Evolutionary conservation across 2,797 vertebrate genomes (phyloP).

Genomic region (Eulemur albifrons): DNA sequence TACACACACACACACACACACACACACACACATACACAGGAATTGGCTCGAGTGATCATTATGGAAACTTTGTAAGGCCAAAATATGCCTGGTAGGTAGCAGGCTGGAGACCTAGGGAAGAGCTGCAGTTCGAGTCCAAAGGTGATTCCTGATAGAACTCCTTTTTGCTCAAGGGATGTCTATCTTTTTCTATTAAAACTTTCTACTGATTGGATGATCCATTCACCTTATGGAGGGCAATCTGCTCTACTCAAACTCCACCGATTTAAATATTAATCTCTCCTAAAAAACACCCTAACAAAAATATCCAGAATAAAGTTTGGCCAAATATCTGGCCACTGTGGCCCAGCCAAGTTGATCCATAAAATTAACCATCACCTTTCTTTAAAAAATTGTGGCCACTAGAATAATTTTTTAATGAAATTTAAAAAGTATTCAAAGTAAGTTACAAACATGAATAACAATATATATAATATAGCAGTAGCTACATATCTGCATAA

Average conservation of each 20-base stretch:
- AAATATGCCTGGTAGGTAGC: neutral
- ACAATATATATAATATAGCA: neutral
- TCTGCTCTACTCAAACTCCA: neutral
- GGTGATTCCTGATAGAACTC: neutral
- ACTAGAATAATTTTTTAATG: neutral
- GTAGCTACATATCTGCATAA: neutral
- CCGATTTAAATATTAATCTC: neutral
- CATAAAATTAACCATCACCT: neutral
- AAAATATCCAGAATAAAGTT: neutral
- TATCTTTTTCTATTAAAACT: neutral
- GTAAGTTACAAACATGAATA: neutral
- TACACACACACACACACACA: too few relatives aligned
- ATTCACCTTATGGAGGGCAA: neutral
- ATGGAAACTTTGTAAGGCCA: neutral
- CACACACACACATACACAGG: neutral
- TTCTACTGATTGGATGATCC: neutral
- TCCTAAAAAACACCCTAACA: neutral
- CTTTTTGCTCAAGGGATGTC: neutral
- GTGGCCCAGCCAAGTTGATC: neutral
- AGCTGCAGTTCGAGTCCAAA: neutral
- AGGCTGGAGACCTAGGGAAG: neutral
- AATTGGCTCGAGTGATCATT: neutral
- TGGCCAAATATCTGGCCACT: neutral
- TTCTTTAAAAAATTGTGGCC: neutral
- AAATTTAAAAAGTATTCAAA: neutral